phyloP scores from a whole-genome alignment of 2,888 invertebrate genomes.

The Nomada fucata region DNA sequence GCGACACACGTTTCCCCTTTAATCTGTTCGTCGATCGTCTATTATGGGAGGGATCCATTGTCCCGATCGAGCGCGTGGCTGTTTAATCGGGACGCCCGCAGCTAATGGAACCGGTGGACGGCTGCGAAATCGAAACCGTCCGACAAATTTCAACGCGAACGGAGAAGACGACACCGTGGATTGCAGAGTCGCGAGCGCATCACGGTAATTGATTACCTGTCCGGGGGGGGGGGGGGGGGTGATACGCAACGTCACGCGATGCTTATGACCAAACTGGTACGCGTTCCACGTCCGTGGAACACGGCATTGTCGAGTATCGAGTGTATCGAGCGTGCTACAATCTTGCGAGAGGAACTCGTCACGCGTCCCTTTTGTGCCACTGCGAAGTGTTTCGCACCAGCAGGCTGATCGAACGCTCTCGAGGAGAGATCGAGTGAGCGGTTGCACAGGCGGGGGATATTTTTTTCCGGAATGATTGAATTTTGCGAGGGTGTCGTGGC shows the following conservation, averaged over 20 bases:
- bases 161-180: neutral
- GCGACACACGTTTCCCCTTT: constrained; percentile 28
- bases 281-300: constrained; percentile 15
- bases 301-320: neutral
- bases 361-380: constrained; percentile 15
- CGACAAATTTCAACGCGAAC: neutral
- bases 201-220: constrained; percentile 52
- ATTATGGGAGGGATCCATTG: constrained; percentile 39
- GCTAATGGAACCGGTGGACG: constrained; percentile 41
- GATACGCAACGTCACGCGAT: constrained; percentile 53
- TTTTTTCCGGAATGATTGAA: constrained; percentile 38
- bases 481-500: constrained; percentile 11
- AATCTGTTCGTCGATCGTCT: constrained; percentile 26
- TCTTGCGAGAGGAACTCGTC: constrained; percentile 34
- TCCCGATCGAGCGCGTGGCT: neutral
- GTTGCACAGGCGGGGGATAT: neutral
- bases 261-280: constrained; percentile 41
- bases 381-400: neutral
- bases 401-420: neutral
- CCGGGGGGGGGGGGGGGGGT: no score
- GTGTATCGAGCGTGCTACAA: constrained; percentile 48
- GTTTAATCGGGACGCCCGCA: constrained; percentile 29
- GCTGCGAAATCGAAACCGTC: constrained; percentile 40
- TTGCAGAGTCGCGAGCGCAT: constrained; percentile 15
- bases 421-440: constrained; percentile 14